Percentiles rank a stretch among this genome's conserved stretches.
These are phyloP conservation scores for Corythornis cristatus DNA, from an alignment of 2,113 vertebrate genomes.

Conservation along the genomic window DNA sequence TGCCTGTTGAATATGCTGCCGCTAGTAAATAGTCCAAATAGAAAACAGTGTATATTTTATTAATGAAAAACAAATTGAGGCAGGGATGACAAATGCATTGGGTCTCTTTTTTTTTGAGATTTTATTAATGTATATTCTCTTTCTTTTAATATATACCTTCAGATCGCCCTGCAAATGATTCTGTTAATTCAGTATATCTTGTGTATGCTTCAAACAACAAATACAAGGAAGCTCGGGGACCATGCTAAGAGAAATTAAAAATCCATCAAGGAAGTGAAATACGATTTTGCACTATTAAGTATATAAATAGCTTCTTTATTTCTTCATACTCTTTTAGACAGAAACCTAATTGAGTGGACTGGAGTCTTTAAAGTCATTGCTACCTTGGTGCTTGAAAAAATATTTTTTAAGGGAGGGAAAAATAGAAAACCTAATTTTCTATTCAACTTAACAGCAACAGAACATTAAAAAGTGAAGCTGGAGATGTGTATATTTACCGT, in stretches of 20 bases:
- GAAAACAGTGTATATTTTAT: conserved; percentile 79
- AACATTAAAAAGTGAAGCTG: conserved; percentile 53
- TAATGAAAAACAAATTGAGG: conserved; percentile 73
- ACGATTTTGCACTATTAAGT: conserved; percentile 35
- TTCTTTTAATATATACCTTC: conserved; percentile 77
- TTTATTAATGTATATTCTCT: conserved; percentile 60
- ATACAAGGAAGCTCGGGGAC: neutral
- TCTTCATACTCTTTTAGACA: neutral
- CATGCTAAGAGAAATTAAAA: conserved; percentile 54
- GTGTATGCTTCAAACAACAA: neutral
- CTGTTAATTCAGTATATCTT: conserved; percentile 76
- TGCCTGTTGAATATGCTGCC: conserved; percentile 57
- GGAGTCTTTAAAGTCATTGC: conserved; percentile 18
- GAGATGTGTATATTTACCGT: conserved; percentile 72
- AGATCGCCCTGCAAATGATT: conserved; percentile 66
- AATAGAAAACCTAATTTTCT: conserved; percentile 44
- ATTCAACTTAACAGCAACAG: conserved; percentile 50
- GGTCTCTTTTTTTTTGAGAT: conserved; percentile 64
- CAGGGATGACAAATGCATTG: conserved; percentile 29
- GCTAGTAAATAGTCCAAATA: conserved; percentile 80
- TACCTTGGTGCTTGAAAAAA: neutral
- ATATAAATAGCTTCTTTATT: neutral
- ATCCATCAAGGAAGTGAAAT: conserved; percentile 32
- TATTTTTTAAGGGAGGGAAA: conserved; percentile 16
- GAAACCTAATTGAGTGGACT: neutral